Evolutionary conservation across 2,113 vertebrate genomes (phyloP).

Genomic region (Pachypanchax playfairii): DNA sequence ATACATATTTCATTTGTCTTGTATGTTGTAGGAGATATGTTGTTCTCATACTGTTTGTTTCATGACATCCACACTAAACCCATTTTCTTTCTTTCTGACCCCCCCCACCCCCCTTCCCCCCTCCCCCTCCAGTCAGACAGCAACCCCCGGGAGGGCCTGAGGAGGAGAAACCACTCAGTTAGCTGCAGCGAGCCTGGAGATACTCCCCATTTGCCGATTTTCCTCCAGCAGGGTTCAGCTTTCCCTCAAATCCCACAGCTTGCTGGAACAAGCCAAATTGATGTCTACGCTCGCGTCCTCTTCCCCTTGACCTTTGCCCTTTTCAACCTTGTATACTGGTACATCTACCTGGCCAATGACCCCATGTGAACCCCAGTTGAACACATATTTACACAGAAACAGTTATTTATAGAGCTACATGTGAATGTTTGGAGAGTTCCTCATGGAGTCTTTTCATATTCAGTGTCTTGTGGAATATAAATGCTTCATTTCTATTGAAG

Average conservation of each 20-base stretch:
- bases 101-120: not conserved
- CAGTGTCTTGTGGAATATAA: too few relatives aligned
- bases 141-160: conserved; percentile 82
- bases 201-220: conserved; percentile 55
- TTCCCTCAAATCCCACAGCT: conserved; percentile 69
- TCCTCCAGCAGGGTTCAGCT: conserved; percentile 79
- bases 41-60: not conserved
- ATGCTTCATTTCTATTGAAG: too few relatives aligned
- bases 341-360: conserved; percentile 90
- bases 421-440: not conserved
- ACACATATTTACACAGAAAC: not conserved
- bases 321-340: conserved; percentile 94
- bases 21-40: not conserved
- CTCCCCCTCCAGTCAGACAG: conserved; percentile 74
- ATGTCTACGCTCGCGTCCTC: conserved; percentile 88
- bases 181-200: conserved; percentile 73
- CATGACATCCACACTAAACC: not conserved
- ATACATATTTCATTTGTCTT: not conserved
- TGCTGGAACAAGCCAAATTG: conserved; percentile 90
- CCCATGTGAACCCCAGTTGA: conserved; percentile 60
- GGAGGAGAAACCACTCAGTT: conserved; percentile 84
- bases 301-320: conserved; percentile 90
- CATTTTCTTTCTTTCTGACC: conserved; percentile 7
- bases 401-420: not conserved
- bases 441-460: too few relatives aligned